A percentile compares a stretch with the other conserved stretches of the same genome.
Evolutionary conservation across 2,888 invertebrate genomes (phyloP).

Genomic region (Morpho achilles): DNA sequence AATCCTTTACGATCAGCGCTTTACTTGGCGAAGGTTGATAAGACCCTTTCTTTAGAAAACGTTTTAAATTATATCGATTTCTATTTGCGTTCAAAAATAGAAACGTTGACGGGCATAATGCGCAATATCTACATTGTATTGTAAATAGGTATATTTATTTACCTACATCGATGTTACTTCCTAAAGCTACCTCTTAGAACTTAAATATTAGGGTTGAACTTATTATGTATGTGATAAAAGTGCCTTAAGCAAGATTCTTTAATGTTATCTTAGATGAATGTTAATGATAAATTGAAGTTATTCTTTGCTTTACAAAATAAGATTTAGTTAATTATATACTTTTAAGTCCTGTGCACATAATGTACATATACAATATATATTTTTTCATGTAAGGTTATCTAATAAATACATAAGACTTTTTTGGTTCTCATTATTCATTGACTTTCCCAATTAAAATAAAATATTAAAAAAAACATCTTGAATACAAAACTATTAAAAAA

Average conservation of each 20-base stretch:
- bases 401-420: not conserved
- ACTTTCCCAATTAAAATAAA: not conserved
- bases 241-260: slow-evolving; percentile 43
- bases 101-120: slow-evolving; percentile 24
- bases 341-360: slow-evolving; percentile 23
- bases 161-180: slow-evolving; percentile 24
- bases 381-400: not conserved
- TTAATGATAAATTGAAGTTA: not conserved
- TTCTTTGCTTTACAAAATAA: slow-evolving; percentile 5
- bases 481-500: no score
- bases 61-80: slow-evolving; percentile 6
- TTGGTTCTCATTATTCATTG: not conserved
- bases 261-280: slow-evolving; percentile 5
- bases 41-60: not conserved
- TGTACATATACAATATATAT: slow-evolving; percentile 26
- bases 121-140: slow-evolving; percentile 26
- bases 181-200: slow-evolving; percentile 35
- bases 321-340: slow-evolving; percentile 20
- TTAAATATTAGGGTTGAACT: slow-evolving; percentile 22
- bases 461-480: no score
- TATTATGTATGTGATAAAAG: slow-evolving; percentile 55
- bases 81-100: not conserved
- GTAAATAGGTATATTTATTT: slow-evolving; percentile 21
- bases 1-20: slow-evolving; percentile 73
- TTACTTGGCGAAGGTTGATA: slow-evolving; percentile 69